Evolutionary conservation across 2,888 invertebrate genomes (phyloP).

Genomic region (Aphodius sticticus): DNA sequence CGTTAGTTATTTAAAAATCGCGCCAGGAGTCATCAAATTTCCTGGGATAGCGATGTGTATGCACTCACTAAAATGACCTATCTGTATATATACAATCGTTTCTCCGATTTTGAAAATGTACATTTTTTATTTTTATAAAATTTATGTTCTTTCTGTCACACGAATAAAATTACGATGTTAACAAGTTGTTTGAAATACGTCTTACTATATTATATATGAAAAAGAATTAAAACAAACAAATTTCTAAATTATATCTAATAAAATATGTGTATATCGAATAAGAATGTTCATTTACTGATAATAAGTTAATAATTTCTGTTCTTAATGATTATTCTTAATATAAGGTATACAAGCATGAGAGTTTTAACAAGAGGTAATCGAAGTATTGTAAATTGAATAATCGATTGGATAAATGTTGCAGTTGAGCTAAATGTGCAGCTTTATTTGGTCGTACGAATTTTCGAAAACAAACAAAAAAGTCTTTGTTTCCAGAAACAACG

Average conservation of each 20-base stretch:
- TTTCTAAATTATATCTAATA: slow-evolving; percentile 4
- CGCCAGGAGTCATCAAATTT: not conserved
- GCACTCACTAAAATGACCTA: not conserved
- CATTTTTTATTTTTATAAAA: not conserved
- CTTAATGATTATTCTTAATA: slow-evolving; percentile 4
- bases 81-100: not conserved
- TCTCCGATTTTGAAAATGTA: not conserved
- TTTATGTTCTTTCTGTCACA: not conserved
- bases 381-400: slow-evolving; percentile 4
- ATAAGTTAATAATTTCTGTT: not conserved
- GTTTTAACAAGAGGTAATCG: not conserved
- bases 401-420: not conserved
- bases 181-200: not conserved
- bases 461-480: not conserved
- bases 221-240: not conserved
- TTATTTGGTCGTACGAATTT: not conserved
- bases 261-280: not conserved
- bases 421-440: slow-evolving; percentile 4
- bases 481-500: not conserved
- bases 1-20: not conserved
- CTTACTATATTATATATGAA: not conserved
- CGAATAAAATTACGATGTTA: not conserved
- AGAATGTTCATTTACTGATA: slow-evolving; percentile 4
- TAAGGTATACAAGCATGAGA: not conserved
- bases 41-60: not conserved